Evolutionary conservation across 2,113 vertebrate species (phyloP), one percentile per base, ranked within the genome.

Genomic region (Nycticebus coucang): DNA sequence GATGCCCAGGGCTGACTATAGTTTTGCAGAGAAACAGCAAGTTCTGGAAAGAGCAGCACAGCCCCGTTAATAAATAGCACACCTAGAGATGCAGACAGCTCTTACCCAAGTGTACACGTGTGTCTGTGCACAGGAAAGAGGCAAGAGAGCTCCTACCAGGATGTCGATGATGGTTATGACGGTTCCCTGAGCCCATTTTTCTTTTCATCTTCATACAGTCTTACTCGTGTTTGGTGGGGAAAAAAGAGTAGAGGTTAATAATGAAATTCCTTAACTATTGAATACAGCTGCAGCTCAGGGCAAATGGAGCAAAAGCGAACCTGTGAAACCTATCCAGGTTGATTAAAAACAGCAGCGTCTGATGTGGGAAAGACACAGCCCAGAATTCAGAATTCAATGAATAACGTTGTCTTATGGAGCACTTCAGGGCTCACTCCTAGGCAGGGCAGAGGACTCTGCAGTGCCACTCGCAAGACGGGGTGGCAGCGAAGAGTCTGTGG

Each of bases 131-230:
- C 24, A 13, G 71, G 45, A 24, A 41, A 24, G 18, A 59, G 2
- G 26, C 28, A 5, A 12, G 7, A 22, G 24, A 0, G 35, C 50
- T 60, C 13, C 53, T 3, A 3, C 11, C 0, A 21, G 24, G 6
- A 15, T 33, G 53, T 15, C 78, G 19, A 0, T 0, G 10, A 18
- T 1, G 55, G 60, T 14, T 5, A 3, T 0, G 0, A 7, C 5
- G 4, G 1, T 3, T 59, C 8, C 0, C 4, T 84, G 41, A 50
- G 28, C 21, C 33, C 62, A 0, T 55, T 10, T 5, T 18, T 10
- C 10, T 45, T 30, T 30, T 15, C 13, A 17, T n/a, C 85, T 75
- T 15, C 3, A n/a, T 45, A 9, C 26, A 7, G 0, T 7, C 57
- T 57, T 13, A 19, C 30, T 78, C 72, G 5, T 17, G 30, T 18